Evolutionary conservation across 2,888 invertebrate species (phyloP).

Genomic region (Macrosiphum euphorbiae): DNA sequence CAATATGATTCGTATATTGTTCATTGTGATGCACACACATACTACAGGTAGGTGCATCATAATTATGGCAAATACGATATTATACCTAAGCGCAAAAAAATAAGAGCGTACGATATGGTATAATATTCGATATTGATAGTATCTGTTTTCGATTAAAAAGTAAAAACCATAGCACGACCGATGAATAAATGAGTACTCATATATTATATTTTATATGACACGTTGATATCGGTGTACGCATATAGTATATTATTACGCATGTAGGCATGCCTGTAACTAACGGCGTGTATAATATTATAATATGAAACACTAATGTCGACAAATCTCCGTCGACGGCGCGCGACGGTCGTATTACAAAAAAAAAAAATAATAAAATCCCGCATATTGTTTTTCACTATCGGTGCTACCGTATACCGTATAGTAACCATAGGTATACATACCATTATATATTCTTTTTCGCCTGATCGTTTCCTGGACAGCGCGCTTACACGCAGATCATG

Average conservation of each 20-base stretch:
- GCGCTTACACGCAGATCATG: background rate
- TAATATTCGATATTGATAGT: background rate
- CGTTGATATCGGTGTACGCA: background rate
- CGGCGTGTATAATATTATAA: background rate
- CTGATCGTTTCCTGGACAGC: background rate
- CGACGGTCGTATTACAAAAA: background rate
- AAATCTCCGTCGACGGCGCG: background rate
- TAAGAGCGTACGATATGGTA: background rate
- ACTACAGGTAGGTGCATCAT: background rate
- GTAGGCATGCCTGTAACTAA: background rate
- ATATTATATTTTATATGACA: background rate
- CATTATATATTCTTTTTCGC: background rate
- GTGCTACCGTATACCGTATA: background rate
- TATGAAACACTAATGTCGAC: background rate
- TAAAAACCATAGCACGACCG: background rate
- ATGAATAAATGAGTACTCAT: background rate
- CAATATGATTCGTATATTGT: background rate
- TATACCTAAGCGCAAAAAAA: background rate
- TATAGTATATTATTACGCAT: background rate
- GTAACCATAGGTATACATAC: background rate
- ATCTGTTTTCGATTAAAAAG: background rate
- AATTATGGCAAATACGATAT: too few relatives aligned
- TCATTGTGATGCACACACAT: background rate
- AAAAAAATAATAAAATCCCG: background rate
- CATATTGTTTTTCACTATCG: slow-evolving; percentile 14